Evolutionary conservation across 2,113 vertebrate genomes (phyloP).

Genomic region (Brienomyrus brachyistius): DNA sequence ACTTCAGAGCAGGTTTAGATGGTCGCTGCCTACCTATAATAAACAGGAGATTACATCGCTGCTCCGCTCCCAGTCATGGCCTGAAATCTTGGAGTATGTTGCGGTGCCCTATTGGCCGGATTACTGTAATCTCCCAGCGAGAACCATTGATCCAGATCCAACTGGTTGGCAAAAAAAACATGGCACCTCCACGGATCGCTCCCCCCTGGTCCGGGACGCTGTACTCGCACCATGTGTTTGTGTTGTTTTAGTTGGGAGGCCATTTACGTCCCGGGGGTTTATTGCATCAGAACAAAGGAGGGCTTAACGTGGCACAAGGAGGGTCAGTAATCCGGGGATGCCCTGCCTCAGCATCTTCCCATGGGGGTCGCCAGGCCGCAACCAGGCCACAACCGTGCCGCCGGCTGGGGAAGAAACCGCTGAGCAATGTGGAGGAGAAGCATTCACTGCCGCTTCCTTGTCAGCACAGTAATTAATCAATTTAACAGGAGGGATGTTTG

Average conservation of each 20-base stretch:
- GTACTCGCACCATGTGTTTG: too few relatives aligned
- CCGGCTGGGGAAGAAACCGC: neutral
- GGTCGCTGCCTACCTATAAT: neutral
- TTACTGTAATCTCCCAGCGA: conserved; percentile 19
- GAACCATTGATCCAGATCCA: conserved; percentile 11
- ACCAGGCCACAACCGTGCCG: too few relatives aligned
- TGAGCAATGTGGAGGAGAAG: neutral
- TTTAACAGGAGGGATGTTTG: neutral
- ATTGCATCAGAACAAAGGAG: neutral
- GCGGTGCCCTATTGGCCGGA: neutral
- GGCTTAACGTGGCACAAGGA: neutral
- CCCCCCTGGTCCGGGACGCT: neutral
- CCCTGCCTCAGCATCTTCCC: neutral
- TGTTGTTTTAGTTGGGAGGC: neutral
- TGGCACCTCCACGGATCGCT: neutral
- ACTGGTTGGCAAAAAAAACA: neutral
- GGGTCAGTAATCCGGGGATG: neutral
- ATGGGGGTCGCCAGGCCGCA: neutral
- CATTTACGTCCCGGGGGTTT: neutral
- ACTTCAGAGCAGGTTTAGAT: neutral
- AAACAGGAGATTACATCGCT: neutral
- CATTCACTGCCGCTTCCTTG: neutral
- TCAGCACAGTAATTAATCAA: neutral
- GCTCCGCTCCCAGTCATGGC: neutral
- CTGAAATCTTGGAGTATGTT: conserved; percentile 8